Base-by-base conservation (phyloP, 1,140 invertebrate species). In the Oncopodura yosiiana region DNA sequence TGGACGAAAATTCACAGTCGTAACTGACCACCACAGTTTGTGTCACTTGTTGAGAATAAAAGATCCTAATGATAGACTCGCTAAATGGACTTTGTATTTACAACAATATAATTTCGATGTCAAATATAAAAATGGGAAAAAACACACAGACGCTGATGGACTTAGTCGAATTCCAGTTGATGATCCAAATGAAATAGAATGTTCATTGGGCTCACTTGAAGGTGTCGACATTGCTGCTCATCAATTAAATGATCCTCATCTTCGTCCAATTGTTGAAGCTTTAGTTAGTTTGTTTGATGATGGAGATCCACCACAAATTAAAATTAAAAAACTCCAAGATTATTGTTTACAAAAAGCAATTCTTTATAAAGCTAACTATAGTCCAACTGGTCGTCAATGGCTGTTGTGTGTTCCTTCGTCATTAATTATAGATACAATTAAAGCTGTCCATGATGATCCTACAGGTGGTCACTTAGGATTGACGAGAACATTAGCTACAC, bases 1-100 rank as follows among this genome's bases (percentile, higher is more conserved):
- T 1, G 41, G 41, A 2, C 56, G 11, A 34, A 2, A 36, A 1
- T 78, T 78, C 56, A 72, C 57, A 19, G 66, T 79, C 0, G 43
- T 70, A 3, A 78, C 73, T 1, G 74, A 79, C 56, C 72, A 78
- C 60, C 63, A 66, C 60, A 68, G 72, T 0, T 53, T 77, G 3
- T 57, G 59, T 26, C 75, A 69, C 67, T 59, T 77, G 3, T 53
- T 66, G 18, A 65, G 65, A 3, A 2, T 16, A 0, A 58, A 49
- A 49, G 30, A 45, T 14, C 45, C 46, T 12, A 39, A 23, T 2
- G 36, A 44, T 3, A 44, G 48, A 38, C 26, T 66, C n/a, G 50
- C 36, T 8, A 32, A 60, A 3, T 66, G 62, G 65, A 46, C 65
- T 2, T 18, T 67, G 1, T 9, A 30, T 0, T 39, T 66, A 2